Percentiles rank a stretch among this genome's conserved stretches.
phyloP scores from a whole-genome alignment of 1,140 invertebrate genomes.

The Eupristina koningsbergeri region DNA sequence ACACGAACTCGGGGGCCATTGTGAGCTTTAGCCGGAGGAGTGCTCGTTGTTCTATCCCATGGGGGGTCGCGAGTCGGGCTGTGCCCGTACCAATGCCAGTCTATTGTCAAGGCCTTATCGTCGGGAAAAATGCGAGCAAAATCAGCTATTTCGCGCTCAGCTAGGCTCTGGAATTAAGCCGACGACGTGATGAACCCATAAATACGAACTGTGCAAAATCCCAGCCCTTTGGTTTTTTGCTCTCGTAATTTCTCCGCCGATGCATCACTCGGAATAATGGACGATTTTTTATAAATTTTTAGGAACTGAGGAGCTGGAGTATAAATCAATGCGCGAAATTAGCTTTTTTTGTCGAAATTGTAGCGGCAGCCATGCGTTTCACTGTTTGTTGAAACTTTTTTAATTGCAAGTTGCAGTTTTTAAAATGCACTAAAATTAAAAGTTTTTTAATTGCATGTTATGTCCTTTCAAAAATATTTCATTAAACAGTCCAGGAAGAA shows the following conservation, averaged over 20 bases:
- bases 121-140: constrained; percentile 1
- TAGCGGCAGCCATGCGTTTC: no score
- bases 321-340: no score
- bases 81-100: background rate
- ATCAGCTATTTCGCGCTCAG: background rate
- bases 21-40: no score
- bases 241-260: no score
- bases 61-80: background rate
- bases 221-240: background rate
- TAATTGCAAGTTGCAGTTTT: no score
- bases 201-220: background rate
- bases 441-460: no score
- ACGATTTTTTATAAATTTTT: background rate
- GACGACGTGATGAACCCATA: background rate
- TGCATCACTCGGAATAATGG: background rate
- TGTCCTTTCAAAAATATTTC: no score
- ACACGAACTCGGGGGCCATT: background rate
- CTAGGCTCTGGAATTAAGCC: background rate
- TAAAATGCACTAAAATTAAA: no score
- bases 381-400: no score
- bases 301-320: background rate
- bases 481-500: no score
- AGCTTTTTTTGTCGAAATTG: no score
- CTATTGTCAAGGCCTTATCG: constrained; percentile 26
- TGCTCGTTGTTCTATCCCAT: background rate